Evolutionary conservation across 2,113 vertebrate genomes (phyloP), one percentile per base, ranked within the genome.

Genomic region (Hypomesus transpacificus): DNA sequence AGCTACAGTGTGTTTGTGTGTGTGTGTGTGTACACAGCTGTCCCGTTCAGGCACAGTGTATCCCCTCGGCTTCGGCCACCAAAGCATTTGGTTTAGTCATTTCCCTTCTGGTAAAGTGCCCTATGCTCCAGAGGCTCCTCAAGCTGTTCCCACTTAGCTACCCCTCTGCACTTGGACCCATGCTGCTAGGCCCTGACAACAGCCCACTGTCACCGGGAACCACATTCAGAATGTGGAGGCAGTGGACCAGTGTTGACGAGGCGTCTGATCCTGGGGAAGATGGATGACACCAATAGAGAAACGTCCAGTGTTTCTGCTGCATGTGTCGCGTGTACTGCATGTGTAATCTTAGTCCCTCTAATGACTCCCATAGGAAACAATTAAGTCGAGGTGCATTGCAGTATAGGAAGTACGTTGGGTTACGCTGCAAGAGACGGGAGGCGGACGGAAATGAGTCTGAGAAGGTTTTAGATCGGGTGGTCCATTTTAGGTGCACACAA

Each of bases 311-410:
- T 58, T 26, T 52, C 51, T 68, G 34, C 18, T 68, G 71, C 70
- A 64, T 14, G 14, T 64, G 18, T 73, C 50, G 20, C 39, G 39
- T 46, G 75, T 81, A 53, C 28, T 78, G 69, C 70, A 66, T 66
- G 22, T 70, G 70, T 53, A 14, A 24, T 61, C 78, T 77, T 67
- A 75, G 46, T 56, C 64, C 66, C 58, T 63, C 66, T 86, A 82
- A 86, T 70, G 71, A 75, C 66, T 80, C 84, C 26, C 77, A 1
- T 26, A 71, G 81, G 81, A 83, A 79, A 81, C 67, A 75, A 85
- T 85, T 86, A 86, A 71, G 69, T 75, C 66, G 69, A 28, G 81
- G 53, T 20, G 13, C 28, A 28, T 61, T 63, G 60, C 69, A 46
- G 62, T 73, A 72, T 75, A 81, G 63, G 14, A 79, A 74, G 60